Base-by-base conservation (phyloP, 2,797 vertebrate genomes). In the Brachyalestes nurse region DNA sequence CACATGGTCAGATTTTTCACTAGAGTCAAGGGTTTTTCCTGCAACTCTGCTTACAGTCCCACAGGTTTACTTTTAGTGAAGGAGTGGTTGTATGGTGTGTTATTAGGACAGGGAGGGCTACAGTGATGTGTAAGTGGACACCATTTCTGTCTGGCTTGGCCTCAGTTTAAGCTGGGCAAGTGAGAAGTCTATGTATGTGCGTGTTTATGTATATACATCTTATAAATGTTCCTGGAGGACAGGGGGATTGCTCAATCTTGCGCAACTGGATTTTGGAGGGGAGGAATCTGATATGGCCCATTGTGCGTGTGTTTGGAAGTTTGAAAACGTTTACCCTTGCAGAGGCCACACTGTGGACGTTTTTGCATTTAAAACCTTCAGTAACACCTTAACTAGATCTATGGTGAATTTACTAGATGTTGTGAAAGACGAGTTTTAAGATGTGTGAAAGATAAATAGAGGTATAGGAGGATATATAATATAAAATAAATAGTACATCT, bases 131-230 rank as follows among this genome's bases (percentile, higher is more conserved):
- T 89, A 89, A 90, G 82, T 78, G 84, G 92, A 92, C 88, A 90
- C 88, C 86, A 77, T 70, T 85, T 86, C 69, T 73, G 65, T 86
- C 88, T 90, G 89, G 88, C 88, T 89, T 91, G 90, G 89, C 91
- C 90, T 91, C 92, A 88, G 91, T 93, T 91, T 90, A 86, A 84
- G 69, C 86, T 12, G 69, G 88, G 87, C 86, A 85, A 87, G 81
- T 77, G 92, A 72, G 90, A 85, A 91, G 81, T 72, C 66, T 64
- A 51, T 88, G 13, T 34, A 1, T 38, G 34, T 38, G n/a, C n/a
- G 61, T 62, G 60, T 62, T 60, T 60, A 45, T 66, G 42, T 65
- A 49, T 53, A 77, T 65, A 66, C 80, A 71, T 76, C 78, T 79
- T 82, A 85, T 85, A 82, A 76, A 88, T 74, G 82, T 77, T 79